phyloP scores from a whole-genome alignment of 2,797 vertebrate genomes.

The Muscicapa striata region DNA sequence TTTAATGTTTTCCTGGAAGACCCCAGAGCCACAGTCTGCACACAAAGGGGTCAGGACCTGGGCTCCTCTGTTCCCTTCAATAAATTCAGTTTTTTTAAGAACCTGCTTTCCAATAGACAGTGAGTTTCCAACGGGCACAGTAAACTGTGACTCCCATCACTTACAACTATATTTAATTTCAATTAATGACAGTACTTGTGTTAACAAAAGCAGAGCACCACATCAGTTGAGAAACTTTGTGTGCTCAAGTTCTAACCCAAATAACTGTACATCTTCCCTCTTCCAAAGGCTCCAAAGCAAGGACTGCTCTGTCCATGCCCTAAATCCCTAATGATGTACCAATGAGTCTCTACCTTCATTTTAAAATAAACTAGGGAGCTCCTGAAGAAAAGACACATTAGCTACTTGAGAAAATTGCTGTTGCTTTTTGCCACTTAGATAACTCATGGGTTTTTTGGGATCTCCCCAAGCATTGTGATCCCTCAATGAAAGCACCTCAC shows the following conservation, averaged over 20 bases:
- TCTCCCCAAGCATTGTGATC: not conserved
- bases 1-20: not conserved
- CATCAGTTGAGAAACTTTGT: not conserved
- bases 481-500: not conserved
- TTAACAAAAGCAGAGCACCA: not conserved
- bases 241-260: not conserved
- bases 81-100: not conserved
- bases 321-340: not conserved
- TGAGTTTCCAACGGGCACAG: not conserved
- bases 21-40: not conserved
- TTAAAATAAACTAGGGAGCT: not conserved
- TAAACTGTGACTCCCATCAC: rapidly evolving
- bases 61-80: not conserved
- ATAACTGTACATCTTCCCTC: not conserved
- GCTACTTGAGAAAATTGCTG: not conserved
- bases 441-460: not conserved
- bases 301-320: not conserved
- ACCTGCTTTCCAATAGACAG: not conserved
- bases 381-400: not conserved
- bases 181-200: not conserved
- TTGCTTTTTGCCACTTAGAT: not conserved
- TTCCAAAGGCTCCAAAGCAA: not conserved
- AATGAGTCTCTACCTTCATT: not conserved
- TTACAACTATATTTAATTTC: not conserved
- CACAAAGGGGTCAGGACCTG: not conserved